Base-by-base conservation (phyloP, 2,888 invertebrate species). In the Oscheius sp. region DNA sequence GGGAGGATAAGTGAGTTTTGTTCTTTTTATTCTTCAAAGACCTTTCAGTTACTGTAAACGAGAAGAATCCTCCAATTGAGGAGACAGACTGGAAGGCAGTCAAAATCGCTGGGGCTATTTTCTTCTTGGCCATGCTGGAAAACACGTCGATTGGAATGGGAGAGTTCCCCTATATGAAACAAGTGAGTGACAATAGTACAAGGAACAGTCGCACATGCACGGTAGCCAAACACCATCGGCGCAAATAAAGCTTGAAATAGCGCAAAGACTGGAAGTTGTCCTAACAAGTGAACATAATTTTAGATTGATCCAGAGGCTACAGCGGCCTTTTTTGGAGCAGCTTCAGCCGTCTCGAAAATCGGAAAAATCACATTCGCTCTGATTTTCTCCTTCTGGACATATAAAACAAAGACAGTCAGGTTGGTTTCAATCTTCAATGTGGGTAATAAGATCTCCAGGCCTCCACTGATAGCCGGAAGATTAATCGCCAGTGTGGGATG, bases 131-230 rank as follows among this genome's bases (percentile, higher is more conserved):
- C 5, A 74, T 76, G 15, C 66, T 78, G 17, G 78, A 78, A 66
- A 74, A 76, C 64, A 76, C 75, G 6, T 72, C 75, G 1, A 70
- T 78, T n/a, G 78, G 78, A 52, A 74, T 78, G 71, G 72, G 73
- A 42, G 78, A 78, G 57, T 76, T 72, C 73, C 72, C 78, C 10
- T 78, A 78, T 53, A 74, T 78, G 74, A 71, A 69, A 68, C 57
- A 69, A 69, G 77, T 77, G 25, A 65, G 20, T 27, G 37, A 37
- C 37, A 37, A 15, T 15, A 37, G 15, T 37, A 37, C 37, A n/a
- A n/a, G n/a, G n/a, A n/a, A n/a, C n/a, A n/a, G n/a, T n/a, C n/a
- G n/a, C n/a, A n/a, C n/a, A n/a, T n/a, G n/a, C n/a, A n/a, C n/a
- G n/a, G n/a, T n/a, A n/a, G n/a, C n/a, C n/a, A n/a, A n/a, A n/a